Base-by-base conservation (phyloP, 2,113 vertebrate genomes). In the Lates calcarifer region DNA sequence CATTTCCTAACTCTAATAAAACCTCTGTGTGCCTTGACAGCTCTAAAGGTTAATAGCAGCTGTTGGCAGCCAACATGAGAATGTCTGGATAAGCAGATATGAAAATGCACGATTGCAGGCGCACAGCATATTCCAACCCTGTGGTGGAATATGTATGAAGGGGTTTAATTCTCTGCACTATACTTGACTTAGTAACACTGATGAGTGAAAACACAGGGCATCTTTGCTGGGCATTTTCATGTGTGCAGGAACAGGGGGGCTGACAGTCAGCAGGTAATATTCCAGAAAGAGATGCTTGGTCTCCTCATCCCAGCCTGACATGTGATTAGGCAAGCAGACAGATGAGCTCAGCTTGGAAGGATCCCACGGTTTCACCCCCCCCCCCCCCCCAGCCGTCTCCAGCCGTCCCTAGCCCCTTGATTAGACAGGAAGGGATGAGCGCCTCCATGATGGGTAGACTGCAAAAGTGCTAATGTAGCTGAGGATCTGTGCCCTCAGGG, bases 371-470 rank as follows among this genome's bases (percentile, higher is more conserved):
- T 81, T 84, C 83, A 84, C 39, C 61, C 56, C 55, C 45, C 57
- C n/a, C n/a, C 41, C 51, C 31, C 37, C 51, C 51, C 37, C 51
- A 41, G 26, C 71, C 15, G 12, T 39, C 20, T 10, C 9, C n/a
- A 7, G 11, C 28, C 66, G 37, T 39, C 29, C 51, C 77, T 31
- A 20, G 43, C 57, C 65, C 58, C 47, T 83, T 83, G 87, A 90
- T 94, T 88, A 91, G 88, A 90, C 86, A 86, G 83, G 75, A 78
- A 90, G 73, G 91, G 90, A 87, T 91, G 89, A 92, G 82, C 22
- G 77, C 79, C 62, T 90, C 68, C 70, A 78, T 89, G 89, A 93
- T 89, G 84, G 86, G 88, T 65, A 63, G 73, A 77, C 74, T 82
- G 80, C 69, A 85, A 88, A 85, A 77, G 79, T 79, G 83, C 83